These are phyloP conservation scores for Lineus longissimus DNA, from an alignment of 1,140 invertebrate species.

Conservation along the genomic window DNA sequence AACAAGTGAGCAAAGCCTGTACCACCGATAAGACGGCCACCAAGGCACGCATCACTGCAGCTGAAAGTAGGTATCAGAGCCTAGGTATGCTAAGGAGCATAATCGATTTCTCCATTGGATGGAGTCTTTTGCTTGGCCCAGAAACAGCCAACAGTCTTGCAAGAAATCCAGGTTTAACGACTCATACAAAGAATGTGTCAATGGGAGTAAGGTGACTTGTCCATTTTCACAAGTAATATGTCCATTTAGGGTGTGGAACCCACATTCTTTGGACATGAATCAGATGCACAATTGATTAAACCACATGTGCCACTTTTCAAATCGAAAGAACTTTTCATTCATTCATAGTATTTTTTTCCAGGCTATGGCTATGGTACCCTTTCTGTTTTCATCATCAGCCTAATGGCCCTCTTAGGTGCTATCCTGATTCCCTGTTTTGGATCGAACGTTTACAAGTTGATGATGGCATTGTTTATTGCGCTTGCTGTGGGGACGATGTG, in stretches of 20 bases:
- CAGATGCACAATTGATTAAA: too few relatives aligned
- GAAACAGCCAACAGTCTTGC: neutral
- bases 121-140: too few relatives aligned
- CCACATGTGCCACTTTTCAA: too few relatives aligned
- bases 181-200: too few relatives aligned
- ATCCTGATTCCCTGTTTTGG: constrained; percentile 36
- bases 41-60: neutral
- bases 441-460: constrained; percentile 24
- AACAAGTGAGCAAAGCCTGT: constrained; percentile 28
- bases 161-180: too few relatives aligned
- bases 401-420: constrained; percentile 38
- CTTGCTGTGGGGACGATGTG: constrained; percentile 54
- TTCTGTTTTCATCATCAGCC: constrained; percentile 45
- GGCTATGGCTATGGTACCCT: constrained; percentile 48
- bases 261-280: too few relatives aligned
- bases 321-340: too few relatives aligned
- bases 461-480: constrained; percentile 52
- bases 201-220: too few relatives aligned
- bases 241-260: too few relatives aligned
- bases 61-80: constrained; percentile 8
- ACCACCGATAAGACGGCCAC: neutral
- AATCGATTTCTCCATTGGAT: neutral
- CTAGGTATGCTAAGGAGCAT: neutral
- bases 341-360: constrained; percentile 26
- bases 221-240: too few relatives aligned